Conservation (phyloP, 2,888 invertebrate species). For the Tinea trinotella region DNA sequence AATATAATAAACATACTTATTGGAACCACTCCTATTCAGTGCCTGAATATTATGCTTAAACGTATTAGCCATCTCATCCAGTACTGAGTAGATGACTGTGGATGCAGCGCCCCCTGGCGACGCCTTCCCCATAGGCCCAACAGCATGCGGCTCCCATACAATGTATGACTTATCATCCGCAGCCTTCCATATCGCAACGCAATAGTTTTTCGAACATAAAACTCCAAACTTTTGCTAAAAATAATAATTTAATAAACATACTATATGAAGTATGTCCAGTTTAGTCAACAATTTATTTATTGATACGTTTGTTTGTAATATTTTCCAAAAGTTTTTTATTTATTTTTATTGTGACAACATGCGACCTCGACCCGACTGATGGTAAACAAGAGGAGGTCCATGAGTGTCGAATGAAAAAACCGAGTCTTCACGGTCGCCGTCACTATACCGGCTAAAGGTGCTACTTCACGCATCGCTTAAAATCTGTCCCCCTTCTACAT, state of each 20-base stretch:
- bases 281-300: too few species aligned
- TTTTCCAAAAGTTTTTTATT: too few species aligned
- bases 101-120: slow-evolving; percentile 46
- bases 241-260: background rate
- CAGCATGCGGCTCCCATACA: slow-evolving; percentile 52
- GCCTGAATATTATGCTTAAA: slow-evolving; percentile 38
- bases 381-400: too few species aligned
- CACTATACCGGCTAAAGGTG: too few species aligned
- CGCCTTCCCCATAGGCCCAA: slow-evolving; percentile 41
- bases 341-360: too few species aligned
- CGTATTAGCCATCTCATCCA: slow-evolving; percentile 41
- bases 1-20: slow-evolving; percentile 37
- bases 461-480: too few species aligned
- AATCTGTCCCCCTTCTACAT: too few species aligned
- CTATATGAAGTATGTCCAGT: too few species aligned
- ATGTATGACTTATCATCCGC: slow-evolving; percentile 36
- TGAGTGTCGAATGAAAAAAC: too few species aligned
- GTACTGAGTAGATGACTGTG: slow-evolving; percentile 34
- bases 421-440: too few species aligned
- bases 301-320: too few species aligned
- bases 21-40: slow-evolving; percentile 38
- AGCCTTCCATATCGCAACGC: slow-evolving; percentile 46
- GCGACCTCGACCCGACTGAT: too few species aligned
- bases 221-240: slow-evolving; percentile 46
- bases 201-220: slow-evolving; percentile 52